These are phyloP conservation scores for Platysteira castanea DNA, from an alignment of 2,113 vertebrate species.

Conservation along the genomic window DNA sequence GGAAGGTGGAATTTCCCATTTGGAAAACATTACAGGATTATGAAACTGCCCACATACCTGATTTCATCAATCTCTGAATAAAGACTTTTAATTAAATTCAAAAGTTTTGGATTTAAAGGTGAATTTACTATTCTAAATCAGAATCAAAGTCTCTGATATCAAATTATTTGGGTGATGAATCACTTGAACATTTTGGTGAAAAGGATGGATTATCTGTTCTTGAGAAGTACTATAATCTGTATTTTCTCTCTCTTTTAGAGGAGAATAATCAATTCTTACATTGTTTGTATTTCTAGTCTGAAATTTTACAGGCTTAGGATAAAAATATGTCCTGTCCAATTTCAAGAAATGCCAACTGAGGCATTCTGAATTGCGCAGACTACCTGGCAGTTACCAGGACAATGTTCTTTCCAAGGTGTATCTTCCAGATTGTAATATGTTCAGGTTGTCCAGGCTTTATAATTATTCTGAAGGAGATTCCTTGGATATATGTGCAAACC, in stretches of 20 bases:
- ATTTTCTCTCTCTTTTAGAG: background rate
- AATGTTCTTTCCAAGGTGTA: background rate
- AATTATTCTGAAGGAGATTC: background rate
- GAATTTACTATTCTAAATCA: background rate
- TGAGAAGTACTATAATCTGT: background rate
- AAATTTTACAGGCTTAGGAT: background rate
- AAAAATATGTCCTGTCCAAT: background rate
- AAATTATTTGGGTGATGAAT: background rate
- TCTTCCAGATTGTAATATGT: background rate
- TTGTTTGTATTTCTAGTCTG: background rate
- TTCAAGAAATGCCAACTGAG: background rate
- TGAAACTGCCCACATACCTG: background rate
- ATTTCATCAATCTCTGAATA: background rate
- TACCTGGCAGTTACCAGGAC: background rate
- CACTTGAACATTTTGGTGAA: background rate
- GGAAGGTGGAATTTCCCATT: background rate
- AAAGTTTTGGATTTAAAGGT: background rate
- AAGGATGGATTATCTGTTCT: background rate
- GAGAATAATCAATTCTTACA: background rate
- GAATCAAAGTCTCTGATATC: background rate
- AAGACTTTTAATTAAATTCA: background rate
- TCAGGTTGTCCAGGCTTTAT: background rate
- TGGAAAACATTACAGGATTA: background rate
- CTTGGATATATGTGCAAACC: background rate
- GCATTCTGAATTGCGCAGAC: background rate